A percentile compares a stretch with the other conserved stretches of the same genome.
phyloP scores from a whole-genome alignment of 2,113 vertebrate genomes.

The Chaetodon trifascialis region DNA sequence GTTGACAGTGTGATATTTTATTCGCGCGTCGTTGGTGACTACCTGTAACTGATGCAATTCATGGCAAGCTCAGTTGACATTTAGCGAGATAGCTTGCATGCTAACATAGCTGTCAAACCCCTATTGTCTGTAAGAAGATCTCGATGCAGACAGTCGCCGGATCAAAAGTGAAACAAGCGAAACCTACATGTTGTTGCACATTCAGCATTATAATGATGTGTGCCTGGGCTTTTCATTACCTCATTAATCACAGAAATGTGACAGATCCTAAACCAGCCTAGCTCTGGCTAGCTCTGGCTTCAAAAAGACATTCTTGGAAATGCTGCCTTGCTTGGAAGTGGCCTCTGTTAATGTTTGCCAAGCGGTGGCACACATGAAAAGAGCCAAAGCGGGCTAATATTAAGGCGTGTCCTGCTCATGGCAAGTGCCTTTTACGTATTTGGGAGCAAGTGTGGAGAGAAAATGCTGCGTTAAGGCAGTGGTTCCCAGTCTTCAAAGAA shows the following conservation, averaged over 20 bases:
- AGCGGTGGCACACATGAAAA: neutral
- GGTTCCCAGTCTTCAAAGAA: neutral
- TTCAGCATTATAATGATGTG: neutral
- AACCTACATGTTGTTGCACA: neutral
- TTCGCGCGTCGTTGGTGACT: neutral
- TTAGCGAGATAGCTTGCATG: slow-evolving; percentile 62
- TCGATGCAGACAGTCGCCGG: neutral
- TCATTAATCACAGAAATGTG: slow-evolving; percentile 4
- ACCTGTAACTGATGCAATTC: slow-evolving; percentile 19
- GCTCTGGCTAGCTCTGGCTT: neutral
- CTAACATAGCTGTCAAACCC: slow-evolving; percentile 77
- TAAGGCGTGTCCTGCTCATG: slow-evolving; percentile 9
- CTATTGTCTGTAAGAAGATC: slow-evolving; percentile 63
- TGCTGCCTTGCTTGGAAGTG: neutral
- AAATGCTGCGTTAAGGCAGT: neutral
- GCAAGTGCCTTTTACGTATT: neutral
- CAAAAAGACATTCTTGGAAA: slow-evolving; percentile 11
- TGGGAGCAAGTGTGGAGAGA: neutral
- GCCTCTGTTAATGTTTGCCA: slow-evolving; percentile 16
- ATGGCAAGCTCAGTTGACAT: slow-evolving; percentile 41
- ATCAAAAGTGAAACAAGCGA: slow-evolving; percentile 53
- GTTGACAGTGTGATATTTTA: neutral
- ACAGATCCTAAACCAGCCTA: neutral
- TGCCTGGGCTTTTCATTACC: accelerated
- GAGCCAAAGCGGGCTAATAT: neutral